phyloP scores from a whole-genome alignment of 2,888 invertebrate genomes.

The Hoplodrina ambigua region DNA sequence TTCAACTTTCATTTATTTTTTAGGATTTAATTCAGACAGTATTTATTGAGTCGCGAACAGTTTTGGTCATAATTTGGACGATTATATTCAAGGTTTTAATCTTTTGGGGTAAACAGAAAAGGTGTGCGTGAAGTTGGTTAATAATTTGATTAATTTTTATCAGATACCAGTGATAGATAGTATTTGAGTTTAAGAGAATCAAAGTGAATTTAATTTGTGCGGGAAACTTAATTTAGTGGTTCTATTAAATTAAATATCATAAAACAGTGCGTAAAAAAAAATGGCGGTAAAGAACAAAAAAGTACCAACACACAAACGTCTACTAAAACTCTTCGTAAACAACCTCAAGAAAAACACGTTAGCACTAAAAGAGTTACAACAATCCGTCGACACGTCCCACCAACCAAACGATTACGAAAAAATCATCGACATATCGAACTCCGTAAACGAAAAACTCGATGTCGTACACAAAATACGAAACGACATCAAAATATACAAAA shows the following conservation, averaged over 20 bases:
- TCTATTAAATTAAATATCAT: neutral
- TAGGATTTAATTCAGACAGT: slow-evolving; percentile 37
- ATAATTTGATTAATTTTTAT: neutral
- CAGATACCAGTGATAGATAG: neutral
- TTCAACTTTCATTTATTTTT: slow-evolving; percentile 63
- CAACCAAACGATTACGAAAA: slow-evolving; percentile 74
- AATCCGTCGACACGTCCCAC: slow-evolving; percentile 75
- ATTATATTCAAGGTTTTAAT: slow-evolving; percentile 15
- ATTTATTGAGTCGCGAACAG: slow-evolving; percentile 22
- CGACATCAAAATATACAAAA: slow-evolving; percentile 87
- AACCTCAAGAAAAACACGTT: slow-evolving; percentile 82
- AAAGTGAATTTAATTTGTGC: slow-evolving; percentile 6
- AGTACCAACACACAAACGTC: slow-evolving; percentile 70
- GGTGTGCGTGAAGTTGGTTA: neutral
- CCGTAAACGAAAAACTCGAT: slow-evolving; percentile 86
- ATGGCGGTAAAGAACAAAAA: slow-evolving; percentile 75
- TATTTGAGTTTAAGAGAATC: neutral
- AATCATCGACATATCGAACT: slow-evolving; percentile 79
- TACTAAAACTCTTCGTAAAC: slow-evolving; percentile 77
- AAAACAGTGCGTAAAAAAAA: slow-evolving; percentile 48
- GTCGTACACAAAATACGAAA: slow-evolving; percentile 83
- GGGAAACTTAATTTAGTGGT: neutral
- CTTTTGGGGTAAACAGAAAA: slow-evolving; percentile 23
- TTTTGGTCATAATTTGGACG: slow-evolving; percentile 43
- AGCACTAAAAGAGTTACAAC: slow-evolving; percentile 81